Percentiles rank a stretch among this genome's conserved stretches.
Conservation (phyloP, 2,888 invertebrate species). For the Molorchus minor region DNA sequence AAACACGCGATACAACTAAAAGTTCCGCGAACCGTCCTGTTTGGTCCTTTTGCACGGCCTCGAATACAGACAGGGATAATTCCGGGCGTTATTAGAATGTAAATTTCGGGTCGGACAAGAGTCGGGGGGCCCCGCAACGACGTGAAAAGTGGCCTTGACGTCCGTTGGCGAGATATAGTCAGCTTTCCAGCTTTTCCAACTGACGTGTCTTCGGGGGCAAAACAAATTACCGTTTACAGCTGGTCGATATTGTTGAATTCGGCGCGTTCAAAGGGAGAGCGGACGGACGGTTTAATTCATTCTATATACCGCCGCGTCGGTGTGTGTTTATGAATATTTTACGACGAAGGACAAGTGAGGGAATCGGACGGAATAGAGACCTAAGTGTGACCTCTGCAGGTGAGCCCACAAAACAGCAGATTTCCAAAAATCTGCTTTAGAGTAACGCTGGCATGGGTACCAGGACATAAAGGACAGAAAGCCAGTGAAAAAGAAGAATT, state of each 20-base stretch:
- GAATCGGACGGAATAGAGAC: not conserved
- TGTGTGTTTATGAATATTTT: slow-evolving; percentile 39
- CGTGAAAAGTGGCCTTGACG: slow-evolving; percentile 21
- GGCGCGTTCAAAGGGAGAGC: slow-evolving; percentile 25
- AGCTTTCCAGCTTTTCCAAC: slow-evolving; percentile 17
- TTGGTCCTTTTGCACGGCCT: not conserved
- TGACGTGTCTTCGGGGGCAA: slow-evolving; percentile 17
- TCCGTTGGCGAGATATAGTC: slow-evolving; percentile 10
- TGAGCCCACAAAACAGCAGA: no score
- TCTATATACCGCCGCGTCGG: slow-evolving; percentile 30
- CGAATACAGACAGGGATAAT: not conserved
- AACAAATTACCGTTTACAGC: slow-evolving; percentile 27
- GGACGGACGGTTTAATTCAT: slow-evolving; percentile 34
- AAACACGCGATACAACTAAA: no score
- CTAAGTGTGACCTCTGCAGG: not conserved
- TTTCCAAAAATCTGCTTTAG: no score
- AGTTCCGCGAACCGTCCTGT: no score
- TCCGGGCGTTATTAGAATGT: slow-evolving; percentile 17
- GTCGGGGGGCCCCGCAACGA: slow-evolving; percentile 14
- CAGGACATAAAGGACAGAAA: no score
- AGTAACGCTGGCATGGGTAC: no score
- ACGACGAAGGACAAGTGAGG: slow-evolving; percentile 27
- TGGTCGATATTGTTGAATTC: slow-evolving; percentile 29
- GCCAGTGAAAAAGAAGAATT: no score
- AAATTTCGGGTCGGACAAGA: slow-evolving; percentile 13